phyloP scores from a whole-genome alignment of 2,888 invertebrate genomes.

The Amblyjoppa proteus region DNA sequence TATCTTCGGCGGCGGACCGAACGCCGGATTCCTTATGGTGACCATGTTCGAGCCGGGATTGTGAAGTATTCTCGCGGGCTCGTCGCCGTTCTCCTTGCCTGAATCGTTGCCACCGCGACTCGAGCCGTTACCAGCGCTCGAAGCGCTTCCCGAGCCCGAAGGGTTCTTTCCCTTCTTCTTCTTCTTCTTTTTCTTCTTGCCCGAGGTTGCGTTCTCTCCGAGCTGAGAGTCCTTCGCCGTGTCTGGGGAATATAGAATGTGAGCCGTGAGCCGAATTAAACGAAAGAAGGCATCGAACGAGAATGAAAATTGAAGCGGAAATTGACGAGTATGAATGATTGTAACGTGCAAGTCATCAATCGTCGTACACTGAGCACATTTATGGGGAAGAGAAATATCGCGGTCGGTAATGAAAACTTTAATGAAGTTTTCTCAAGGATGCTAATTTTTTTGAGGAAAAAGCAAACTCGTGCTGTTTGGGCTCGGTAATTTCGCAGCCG shows the following conservation, averaged over 20 bases:
- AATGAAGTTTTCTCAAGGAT: background rate
- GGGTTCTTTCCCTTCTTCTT: constrained; percentile 75
- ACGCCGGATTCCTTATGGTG: constrained; percentile 92
- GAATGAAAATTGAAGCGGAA: background rate
- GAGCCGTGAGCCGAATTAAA: background rate
- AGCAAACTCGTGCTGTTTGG: too few relatives aligned
- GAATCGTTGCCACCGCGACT: constrained; percentile 68
- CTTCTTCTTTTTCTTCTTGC: constrained; percentile 87
- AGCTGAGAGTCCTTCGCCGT: constrained; percentile 72
- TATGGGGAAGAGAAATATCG: too few relatives aligned
- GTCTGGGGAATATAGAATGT: constrained; percentile 67
- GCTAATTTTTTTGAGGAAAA: background rate
- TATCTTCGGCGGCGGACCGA: constrained; percentile 87
- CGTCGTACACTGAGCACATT: too few relatives aligned
- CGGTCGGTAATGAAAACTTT: too few relatives aligned
- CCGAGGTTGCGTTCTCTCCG: constrained; percentile 82
- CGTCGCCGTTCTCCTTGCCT: constrained; percentile 74
- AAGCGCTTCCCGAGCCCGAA: constrained; percentile 50
- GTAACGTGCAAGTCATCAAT: too few relatives aligned
- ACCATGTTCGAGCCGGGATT: constrained; percentile 89
- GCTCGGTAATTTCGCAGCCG: too few relatives aligned
- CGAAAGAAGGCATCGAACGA: background rate
- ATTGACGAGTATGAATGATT: too few relatives aligned
- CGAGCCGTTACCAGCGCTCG: constrained; percentile 41
- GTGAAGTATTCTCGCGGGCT: constrained; percentile 84